A percentile compares a stretch with the other conserved stretches of the same genome.
These are phyloP conservation scores for Eurystomus glaucurus DNA, from an alignment of 2,797 vertebrate species.

Conservation along the genomic window DNA sequence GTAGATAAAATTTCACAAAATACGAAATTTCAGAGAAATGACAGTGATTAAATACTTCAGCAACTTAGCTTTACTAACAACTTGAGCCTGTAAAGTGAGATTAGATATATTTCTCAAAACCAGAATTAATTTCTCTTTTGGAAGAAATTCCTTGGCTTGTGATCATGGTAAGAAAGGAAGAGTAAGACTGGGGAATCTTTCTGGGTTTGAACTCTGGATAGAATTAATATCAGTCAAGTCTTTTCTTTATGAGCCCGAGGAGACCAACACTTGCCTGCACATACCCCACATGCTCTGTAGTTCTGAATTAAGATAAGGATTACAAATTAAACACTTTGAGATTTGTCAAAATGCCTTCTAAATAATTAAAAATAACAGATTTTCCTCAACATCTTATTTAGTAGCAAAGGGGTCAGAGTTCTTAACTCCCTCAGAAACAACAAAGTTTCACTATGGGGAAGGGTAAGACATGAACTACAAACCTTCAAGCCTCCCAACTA, in stretches of 20 bases:
- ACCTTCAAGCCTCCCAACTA: neutral
- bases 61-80: constrained; percentile 16
- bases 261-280: neutral
- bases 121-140: neutral
- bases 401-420: neutral
- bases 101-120: constrained; percentile 6
- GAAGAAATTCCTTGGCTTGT: neutral
- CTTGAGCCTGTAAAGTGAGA: neutral
- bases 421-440: neutral
- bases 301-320: neutral
- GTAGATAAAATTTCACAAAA: constrained; percentile 18
- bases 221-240: neutral
- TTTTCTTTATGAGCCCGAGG: neutral
- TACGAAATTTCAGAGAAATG: constrained; percentile 15
- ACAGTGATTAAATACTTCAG: neutral
- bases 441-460: neutral
- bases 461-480: neutral
- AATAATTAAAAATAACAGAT: neutral
- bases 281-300: neutral
- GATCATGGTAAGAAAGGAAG: neutral
- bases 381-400: rapidly evolving
- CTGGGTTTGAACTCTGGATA: neutral
- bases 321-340: neutral
- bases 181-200: neutral
- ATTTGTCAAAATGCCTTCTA: neutral